Conservation (phyloP, 2,113 vertebrate species). For the Oenanthe oenanthe region DNA sequence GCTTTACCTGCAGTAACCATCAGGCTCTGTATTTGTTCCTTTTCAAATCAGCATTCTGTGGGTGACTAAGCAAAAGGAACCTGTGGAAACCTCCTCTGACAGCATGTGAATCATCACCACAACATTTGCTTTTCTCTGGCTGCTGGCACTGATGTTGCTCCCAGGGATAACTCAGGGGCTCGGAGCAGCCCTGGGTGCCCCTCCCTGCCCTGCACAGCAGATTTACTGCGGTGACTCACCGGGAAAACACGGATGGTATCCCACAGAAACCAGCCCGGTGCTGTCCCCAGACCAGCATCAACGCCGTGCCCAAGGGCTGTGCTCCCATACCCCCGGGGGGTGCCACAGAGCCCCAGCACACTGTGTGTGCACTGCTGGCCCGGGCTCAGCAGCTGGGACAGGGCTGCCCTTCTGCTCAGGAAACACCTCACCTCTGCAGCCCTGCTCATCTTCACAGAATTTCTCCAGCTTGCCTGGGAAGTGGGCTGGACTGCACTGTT, state of each 20-base stretch:
- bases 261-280: background rate
- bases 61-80: background rate
- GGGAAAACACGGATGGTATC: fast-evolving
- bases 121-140: background rate
- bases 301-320: fast-evolving
- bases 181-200: background rate
- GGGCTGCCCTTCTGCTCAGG: fast-evolving
- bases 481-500: background rate
- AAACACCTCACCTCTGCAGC: background rate
- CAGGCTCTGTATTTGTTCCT: background rate
- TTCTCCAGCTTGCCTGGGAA: background rate
- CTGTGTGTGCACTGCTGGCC: background rate
- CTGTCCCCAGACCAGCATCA: background rate
- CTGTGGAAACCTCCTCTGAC: background rate
- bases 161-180: background rate
- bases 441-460: background rate
- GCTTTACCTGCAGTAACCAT: background rate
- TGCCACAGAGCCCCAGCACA: fast-evolving
- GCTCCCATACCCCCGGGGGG: fast-evolving
- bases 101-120: background rate
- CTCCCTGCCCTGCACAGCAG: background rate
- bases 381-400: background rate
- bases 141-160: background rate
- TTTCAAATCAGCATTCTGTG: background rate
- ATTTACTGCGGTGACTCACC: background rate